Evolutionary conservation across 2,888 invertebrate species (phyloP), one percentile per base, ranked within the genome.

Genomic region (Actias luna): DNA sequence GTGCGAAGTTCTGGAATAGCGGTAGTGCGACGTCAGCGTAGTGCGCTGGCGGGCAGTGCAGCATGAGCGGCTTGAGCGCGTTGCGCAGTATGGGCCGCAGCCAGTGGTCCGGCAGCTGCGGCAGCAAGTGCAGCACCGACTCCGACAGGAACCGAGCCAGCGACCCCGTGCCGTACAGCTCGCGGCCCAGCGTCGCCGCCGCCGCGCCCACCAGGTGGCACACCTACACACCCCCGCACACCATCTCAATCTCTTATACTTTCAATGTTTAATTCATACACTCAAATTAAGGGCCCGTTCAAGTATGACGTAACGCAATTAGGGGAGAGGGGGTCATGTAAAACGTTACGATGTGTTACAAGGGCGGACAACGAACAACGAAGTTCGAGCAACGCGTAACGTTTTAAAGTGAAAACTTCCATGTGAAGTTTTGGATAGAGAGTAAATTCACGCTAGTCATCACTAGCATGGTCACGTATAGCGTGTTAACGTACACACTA

Each of bases 61-160:
- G 95, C 71, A 98, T 94, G 76, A 97, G 97, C 25, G 97, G 96
- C 79, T 97, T 97, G 74, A 98, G 92, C 80, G 98, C 98, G 42
- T 96, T 95, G 58, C 98, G 94, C 70, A 98, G 95, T 58, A 98
- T 94, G 3, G 96, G 96, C 63, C 97, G 94, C 77, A 98, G 89
- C 87, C 97, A 94, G 88, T 97, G 96, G 86, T 98, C 98, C 46
- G 98, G 98, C 80, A 98, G 94, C 67, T 92, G 93, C 88, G 95
- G 88, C 64, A 96, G 92, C 72, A 95, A 94, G 61, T 94, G 93
- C 72, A 97, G 94, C 65, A 96, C 94, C 63, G 97, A 95, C 69
- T 94, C 94, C 1, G 95, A 92, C 60, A 98, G 92, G 61, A 96
- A 96, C 67, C 94, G 93, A 42, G 96, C 95, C 61, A 98, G 94